Evolutionary conservation across 1,140 invertebrate genomes (phyloP).

Genomic region (Sesamia nonagrioides): DNA sequence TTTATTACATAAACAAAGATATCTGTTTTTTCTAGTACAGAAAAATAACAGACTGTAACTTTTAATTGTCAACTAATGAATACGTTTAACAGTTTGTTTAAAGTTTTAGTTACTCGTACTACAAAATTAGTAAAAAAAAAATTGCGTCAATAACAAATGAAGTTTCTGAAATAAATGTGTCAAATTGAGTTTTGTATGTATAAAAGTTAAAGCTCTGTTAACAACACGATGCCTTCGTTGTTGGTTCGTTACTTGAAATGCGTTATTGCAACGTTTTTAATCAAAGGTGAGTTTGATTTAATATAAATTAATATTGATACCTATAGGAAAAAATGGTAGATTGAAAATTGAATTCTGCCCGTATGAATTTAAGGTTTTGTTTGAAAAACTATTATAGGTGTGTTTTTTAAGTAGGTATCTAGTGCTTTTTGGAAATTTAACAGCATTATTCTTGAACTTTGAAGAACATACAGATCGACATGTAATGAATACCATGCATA

Average conservation of each 20-base stretch:
- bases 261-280: constrained; percentile 55
- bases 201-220: constrained; percentile 1
- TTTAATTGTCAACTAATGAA: not conserved
- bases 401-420: too few relatives aligned
- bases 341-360: too few relatives aligned
- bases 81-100: constrained; percentile 2
- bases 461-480: not conserved
- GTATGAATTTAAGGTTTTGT: not conserved
- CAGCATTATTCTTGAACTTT: too few relatives aligned
- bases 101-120: not conserved
- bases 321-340: too few relatives aligned
- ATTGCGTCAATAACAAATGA: too few relatives aligned
- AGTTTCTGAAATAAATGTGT: constrained; percentile 32
- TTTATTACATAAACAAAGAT: constrained; percentile 65
- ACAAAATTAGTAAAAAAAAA: not conserved
- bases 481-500: not conserved
- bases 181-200: constrained; percentile 20
- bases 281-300: constrained; percentile 55
- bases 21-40: not conserved
- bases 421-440: too few relatives aligned
- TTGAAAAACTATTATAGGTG: too few relatives aligned
- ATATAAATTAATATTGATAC: not conserved
- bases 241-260: constrained; percentile 55
- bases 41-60: not conserved
- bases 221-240: constrained; percentile 47